These are phyloP conservation scores for Tupaia chinensis DNA, from an alignment of 2,113 vertebrate species.

Conservation along the genomic window DNA sequence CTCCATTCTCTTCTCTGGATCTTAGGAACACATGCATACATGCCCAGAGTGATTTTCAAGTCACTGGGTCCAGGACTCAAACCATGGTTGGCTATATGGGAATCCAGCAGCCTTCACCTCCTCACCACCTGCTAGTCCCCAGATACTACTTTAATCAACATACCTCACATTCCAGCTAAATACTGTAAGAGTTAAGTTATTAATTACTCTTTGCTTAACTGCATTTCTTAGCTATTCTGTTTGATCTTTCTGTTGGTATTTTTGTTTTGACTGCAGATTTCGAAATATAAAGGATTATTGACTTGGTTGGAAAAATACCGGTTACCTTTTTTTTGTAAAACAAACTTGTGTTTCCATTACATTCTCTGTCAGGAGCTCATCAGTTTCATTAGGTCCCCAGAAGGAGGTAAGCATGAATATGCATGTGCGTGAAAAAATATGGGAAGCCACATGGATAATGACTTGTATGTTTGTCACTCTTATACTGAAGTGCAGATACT, in stretches of 20 bases:
- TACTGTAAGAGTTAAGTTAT: neutral
- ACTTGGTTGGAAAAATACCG: constrained; percentile 86
- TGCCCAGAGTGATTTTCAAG: too few species aligned
- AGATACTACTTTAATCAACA: neutral
- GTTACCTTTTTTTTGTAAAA: constrained; percentile 88
- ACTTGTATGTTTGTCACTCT: neutral
- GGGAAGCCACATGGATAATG: neutral
- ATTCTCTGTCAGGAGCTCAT: constrained; percentile 87
- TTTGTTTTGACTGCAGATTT: constrained; percentile 74
- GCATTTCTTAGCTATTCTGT: constrained; percentile 21
- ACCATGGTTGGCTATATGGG: too few species aligned
- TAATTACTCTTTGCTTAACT: neutral
- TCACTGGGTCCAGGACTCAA: too few species aligned
- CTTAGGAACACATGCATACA: too few species aligned
- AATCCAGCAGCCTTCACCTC: too few species aligned
- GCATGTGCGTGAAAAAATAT: neutral
- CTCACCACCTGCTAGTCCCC: too few species aligned
- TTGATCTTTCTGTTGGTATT: constrained; percentile 65
- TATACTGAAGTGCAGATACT: neutral
- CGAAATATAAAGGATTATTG: constrained; percentile 81
- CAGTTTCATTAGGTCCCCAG: constrained; percentile 82
- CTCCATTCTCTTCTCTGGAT: too few species aligned
- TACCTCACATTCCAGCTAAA: neutral
- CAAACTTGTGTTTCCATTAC: constrained; percentile 87
- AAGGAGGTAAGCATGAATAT: constrained; percentile 85